These are phyloP conservation scores for Philaethria dido DNA, from an alignment of 2,888 invertebrate genomes.

Conservation along the genomic window DNA sequence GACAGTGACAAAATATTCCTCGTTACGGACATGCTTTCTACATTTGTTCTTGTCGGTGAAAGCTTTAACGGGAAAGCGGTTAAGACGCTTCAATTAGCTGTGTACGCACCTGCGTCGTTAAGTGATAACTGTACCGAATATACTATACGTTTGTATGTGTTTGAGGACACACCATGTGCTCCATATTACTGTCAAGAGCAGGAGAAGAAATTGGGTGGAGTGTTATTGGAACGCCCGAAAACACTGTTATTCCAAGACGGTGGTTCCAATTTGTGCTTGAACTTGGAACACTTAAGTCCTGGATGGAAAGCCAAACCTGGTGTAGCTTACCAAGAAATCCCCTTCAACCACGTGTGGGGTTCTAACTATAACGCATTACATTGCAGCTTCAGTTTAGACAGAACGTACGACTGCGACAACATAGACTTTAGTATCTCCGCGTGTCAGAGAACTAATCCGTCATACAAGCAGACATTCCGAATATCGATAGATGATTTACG, in stretches of 20 bases:
- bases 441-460: slow-evolving; percentile 78
- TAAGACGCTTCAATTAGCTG: slow-evolving; percentile 94
- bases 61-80: slow-evolving; percentile 87
- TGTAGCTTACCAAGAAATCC: slow-evolving; percentile 93
- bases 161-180: slow-evolving; percentile 97
- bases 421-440: slow-evolving; percentile 77
- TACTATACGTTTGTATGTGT: slow-evolving; percentile 94
- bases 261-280: slow-evolving; percentile 93
- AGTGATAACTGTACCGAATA: slow-evolving; percentile 90
- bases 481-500: slow-evolving; percentile 76
- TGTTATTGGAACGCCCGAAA: slow-evolving; percentile 94
- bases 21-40: slow-evolving; percentile 95
- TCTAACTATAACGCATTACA: slow-evolving; percentile 93
- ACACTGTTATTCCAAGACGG: slow-evolving; percentile 95
- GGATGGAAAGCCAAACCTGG: slow-evolving; percentile 96
- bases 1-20: slow-evolving; percentile 94
- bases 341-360: slow-evolving; percentile 96
- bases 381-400: slow-evolving; percentile 94
- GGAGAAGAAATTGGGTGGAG: slow-evolving; percentile 92
- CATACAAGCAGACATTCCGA: slow-evolving; percentile 79
- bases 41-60: slow-evolving; percentile 96
- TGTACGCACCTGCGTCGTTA: slow-evolving; percentile 91
- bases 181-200: slow-evolving; percentile 92
- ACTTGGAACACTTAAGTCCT: slow-evolving; percentile 93
- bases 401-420: slow-evolving; percentile 84